A percentile compares a stretch with the other conserved stretches of the same genome.
phyloP scores from a whole-genome alignment of 2,113 vertebrate species.

The Lagopus muta region DNA sequence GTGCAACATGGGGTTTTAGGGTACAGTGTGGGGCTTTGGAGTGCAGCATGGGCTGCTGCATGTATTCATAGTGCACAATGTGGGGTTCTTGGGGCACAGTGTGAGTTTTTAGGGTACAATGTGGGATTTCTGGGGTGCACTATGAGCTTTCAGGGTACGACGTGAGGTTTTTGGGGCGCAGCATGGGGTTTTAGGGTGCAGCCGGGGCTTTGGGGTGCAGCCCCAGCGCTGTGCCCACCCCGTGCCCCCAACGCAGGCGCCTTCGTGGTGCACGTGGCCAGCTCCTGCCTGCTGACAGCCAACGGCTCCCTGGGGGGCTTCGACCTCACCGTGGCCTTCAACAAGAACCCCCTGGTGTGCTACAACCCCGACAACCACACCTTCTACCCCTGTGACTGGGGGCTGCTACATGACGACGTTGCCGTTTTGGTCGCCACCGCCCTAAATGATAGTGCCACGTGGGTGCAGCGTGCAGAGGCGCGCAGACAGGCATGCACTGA shows the following conservation, averaged over 20 bases:
- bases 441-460: accelerated
- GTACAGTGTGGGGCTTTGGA: neutral
- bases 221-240: neutral
- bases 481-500: neutral
- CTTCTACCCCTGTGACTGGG: conserved; percentile 9
- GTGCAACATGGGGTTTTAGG: too few relatives aligned
- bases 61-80: too few relatives aligned
- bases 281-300: conserved; percentile 44
- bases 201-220: neutral
- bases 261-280: conserved; percentile 67
- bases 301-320: neutral
- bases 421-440: accelerated
- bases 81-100: too few relatives aligned
- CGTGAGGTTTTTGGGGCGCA: neutral
- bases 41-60: neutral
- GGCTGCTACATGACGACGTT: accelerated
- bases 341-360: conserved; percentile 64
- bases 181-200: too few relatives aligned
- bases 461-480: neutral
- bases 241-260: neutral
- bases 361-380: accelerated
- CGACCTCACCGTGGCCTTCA: conserved; percentile 53
- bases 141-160: too few relatives aligned
- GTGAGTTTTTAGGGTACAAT: too few relatives aligned
- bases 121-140: too few relatives aligned